Conservation (phyloP, 2,797 vertebrate species). For the Avahi laniger region DNA sequence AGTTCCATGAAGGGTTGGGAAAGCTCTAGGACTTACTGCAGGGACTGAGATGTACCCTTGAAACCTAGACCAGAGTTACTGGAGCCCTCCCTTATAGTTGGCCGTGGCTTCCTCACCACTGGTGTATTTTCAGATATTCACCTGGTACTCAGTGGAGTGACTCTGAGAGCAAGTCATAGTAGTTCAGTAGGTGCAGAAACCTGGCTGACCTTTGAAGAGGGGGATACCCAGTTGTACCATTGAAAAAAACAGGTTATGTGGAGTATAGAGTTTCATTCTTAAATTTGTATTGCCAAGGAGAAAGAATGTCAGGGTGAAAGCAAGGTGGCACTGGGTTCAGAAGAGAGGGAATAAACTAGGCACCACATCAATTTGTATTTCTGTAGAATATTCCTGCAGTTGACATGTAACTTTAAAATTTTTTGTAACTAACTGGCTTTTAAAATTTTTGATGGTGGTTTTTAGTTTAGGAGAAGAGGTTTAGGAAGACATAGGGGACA, state of each 20-base stretch:
- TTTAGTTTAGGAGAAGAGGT: slow-evolving; percentile 18
- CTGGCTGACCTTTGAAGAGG: neutral
- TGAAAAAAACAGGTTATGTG: neutral
- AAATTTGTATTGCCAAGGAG: neutral
- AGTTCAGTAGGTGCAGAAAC: neutral
- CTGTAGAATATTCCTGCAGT: neutral
- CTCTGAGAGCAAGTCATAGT: neutral
- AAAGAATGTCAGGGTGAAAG: neutral
- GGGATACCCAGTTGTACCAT: neutral
- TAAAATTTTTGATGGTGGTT: neutral
- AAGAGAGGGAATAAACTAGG: neutral
- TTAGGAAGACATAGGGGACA: neutral
- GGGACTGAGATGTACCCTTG: neutral
- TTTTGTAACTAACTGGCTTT: neutral
- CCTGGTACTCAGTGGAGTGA: neutral
- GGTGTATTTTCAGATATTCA: neutral
- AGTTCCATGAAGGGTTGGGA: neutral
- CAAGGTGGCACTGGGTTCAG: neutral
- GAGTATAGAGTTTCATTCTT: neutral
- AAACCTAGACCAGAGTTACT: neutral
- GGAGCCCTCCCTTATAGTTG: neutral
- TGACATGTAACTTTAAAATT: neutral
- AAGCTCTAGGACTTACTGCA: neutral
- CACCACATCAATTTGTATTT: neutral
- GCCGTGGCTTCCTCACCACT: neutral